These are phyloP conservation scores for Xestia ashworthii DNA, from an alignment of 2,888 invertebrate species.

Conservation along the genomic window DNA sequence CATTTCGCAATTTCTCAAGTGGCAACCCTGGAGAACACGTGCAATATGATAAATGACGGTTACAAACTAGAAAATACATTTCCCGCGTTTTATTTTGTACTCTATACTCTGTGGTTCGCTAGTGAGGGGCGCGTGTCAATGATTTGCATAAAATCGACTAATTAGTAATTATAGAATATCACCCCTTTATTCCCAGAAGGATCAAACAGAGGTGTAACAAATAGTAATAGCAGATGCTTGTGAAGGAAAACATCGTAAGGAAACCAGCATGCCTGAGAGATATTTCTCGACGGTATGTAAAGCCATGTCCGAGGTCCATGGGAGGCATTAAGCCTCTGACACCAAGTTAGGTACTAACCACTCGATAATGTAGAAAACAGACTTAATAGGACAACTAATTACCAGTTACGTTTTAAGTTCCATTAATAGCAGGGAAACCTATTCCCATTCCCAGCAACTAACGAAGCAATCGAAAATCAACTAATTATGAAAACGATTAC, in stretches of 20 bases:
- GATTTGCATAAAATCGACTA: slow-evolving; percentile 65
- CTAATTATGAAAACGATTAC: slow-evolving; percentile 48
- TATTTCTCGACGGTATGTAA: no score
- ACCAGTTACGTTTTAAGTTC: no score
- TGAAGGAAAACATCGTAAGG: no score
- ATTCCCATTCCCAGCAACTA: background rate
- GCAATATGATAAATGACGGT: slow-evolving; percentile 68
- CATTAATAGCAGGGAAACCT: no score
- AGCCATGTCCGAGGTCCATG: no score
- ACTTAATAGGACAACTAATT: no score
- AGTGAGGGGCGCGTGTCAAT: slow-evolving; percentile 43
- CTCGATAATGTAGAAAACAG: no score
- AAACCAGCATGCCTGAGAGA: no score
- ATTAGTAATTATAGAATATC: slow-evolving; percentile 28
- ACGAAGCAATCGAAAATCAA: slow-evolving; percentile 39
- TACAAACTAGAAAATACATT: slow-evolving; percentile 65
- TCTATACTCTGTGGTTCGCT: slow-evolving; percentile 47
- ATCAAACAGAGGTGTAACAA: background rate
- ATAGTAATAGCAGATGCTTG: no score
- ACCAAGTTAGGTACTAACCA: no score
- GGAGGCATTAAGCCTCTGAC: no score
- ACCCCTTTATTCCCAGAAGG: background rate
- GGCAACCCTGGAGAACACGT: slow-evolving; percentile 62
- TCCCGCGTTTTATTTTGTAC: slow-evolving; percentile 55
- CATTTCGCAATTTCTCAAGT: slow-evolving; percentile 41